Percentiles rank a stretch among this genome's conserved stretches.
Evolutionary conservation across 2,113 vertebrate species (phyloP).

Genomic region (Pluvialis apricaria): DNA sequence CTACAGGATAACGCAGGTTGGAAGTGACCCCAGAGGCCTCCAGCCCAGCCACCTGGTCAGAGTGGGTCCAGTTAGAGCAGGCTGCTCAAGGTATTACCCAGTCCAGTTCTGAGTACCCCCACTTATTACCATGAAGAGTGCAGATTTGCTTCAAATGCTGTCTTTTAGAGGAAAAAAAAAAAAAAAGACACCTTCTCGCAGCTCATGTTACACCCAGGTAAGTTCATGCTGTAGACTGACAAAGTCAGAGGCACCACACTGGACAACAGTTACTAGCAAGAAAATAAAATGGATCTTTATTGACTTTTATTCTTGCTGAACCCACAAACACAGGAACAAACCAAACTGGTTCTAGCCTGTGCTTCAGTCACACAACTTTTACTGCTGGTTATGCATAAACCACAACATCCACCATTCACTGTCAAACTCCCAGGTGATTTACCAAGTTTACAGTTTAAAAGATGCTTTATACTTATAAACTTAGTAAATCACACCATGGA

Average conservation of each 20-base stretch:
- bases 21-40: neutral
- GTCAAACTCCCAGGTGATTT: neutral
- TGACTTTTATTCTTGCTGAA: neutral
- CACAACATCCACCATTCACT: neutral
- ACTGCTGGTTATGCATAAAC: conserved; percentile 17
- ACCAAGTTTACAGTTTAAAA: neutral
- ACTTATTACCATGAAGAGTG: neutral
- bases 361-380: conserved; percentile 4
- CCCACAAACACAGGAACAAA: conserved; percentile 9
- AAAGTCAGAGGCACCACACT: neutral
- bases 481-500: neutral
- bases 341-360: conserved; percentile 17
- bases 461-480: neutral
- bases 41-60: neutral
- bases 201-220: neutral
- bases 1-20: neutral
- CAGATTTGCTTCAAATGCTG: neutral
- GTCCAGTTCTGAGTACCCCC: neutral
- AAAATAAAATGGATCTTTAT: neutral
- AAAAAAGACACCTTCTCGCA: neutral
- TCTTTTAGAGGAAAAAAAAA: neutral
- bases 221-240: neutral
- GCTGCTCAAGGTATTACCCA: neutral
- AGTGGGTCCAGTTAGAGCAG: neutral
- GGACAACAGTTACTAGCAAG: neutral